phyloP scores from a whole-genome alignment of 2,888 invertebrate species.

The Ypsolopha sequella region DNA sequence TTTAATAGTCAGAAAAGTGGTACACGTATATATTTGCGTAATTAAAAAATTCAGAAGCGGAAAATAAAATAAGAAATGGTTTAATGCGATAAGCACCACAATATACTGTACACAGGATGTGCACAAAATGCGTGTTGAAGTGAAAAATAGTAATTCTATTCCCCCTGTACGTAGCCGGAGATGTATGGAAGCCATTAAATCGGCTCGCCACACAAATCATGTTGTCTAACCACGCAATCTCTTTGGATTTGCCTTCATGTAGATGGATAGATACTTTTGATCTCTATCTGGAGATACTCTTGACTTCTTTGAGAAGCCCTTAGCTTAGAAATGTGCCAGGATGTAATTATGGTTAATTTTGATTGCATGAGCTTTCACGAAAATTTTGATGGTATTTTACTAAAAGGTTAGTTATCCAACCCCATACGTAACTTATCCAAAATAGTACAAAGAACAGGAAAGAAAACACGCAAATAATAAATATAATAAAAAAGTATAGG shows the following conservation, averaged over 20 bases:
- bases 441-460: neutral
- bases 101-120: neutral
- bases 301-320: too few relatives aligned
- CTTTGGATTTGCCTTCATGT: conserved; percentile 12
- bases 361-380: too few relatives aligned
- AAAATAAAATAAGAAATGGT: too few relatives aligned
- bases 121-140: conserved; percentile 9
- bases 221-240: conserved; percentile 16
- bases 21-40: neutral
- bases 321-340: too few relatives aligned
- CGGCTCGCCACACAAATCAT: conserved; percentile 29
- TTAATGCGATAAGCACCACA: neutral
- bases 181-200: conserved; percentile 26
- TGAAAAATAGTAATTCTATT: conserved; percentile 24
- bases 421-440: neutral
- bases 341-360: too few relatives aligned
- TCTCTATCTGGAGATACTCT: too few relatives aligned
- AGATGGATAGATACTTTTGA: too few relatives aligned
- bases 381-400: too few relatives aligned
- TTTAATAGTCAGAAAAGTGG: neutral
- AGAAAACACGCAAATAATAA: conserved; percentile 37
- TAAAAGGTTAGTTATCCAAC: too few relatives aligned
- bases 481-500: conserved; percentile 49
- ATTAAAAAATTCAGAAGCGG: too few relatives aligned
- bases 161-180: conserved; percentile 12